A percentile compares a stretch with the other conserved stretches of the same genome.
phyloP scores from a whole-genome alignment of 1,140 invertebrate genomes.

The Bradysia coprophila region DNA sequence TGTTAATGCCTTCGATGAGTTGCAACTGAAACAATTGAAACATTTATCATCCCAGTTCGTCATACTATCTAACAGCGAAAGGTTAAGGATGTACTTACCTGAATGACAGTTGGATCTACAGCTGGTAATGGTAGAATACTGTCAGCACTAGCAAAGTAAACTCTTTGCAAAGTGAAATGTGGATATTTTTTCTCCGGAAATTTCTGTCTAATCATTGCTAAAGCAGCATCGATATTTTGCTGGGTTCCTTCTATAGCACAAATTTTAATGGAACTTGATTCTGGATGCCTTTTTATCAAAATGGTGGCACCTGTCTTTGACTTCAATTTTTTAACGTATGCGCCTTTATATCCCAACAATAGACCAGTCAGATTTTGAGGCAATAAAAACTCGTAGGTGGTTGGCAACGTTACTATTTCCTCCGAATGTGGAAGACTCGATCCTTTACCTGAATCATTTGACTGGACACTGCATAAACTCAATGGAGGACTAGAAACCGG shows the following conservation, averaged over 20 bases:
- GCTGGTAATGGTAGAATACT: too few species aligned
- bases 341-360: conserved; percentile 70
- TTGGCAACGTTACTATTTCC: conserved; percentile 8
- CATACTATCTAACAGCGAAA: too few species aligned
- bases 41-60: too few species aligned
- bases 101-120: too few species aligned
- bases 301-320: conserved; percentile 57
- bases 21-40: too few species aligned
- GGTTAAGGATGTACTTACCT: too few species aligned
- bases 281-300: conserved; percentile 55
- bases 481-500: conserved; percentile 11
- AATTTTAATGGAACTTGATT: conserved; percentile 47
- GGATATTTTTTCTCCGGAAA: conserved; percentile 65
- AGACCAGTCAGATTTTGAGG: conserved; percentile 62
- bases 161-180: conserved; percentile 56
- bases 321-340: conserved; percentile 66
- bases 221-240: conserved; percentile 53
- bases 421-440: conserved; percentile 21
- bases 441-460: conserved; percentile 21
- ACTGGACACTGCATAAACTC: conserved; percentile 21
- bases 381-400: conserved; percentile 58
- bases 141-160: conserved; percentile 47
- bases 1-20: conserved; percentile 77
- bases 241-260: conserved; percentile 65
- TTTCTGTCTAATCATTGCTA: conserved; percentile 64